Evolutionary conservation across 2,797 vertebrate species (phyloP).

Genomic region (Hoplostethus mediterraneus): DNA sequence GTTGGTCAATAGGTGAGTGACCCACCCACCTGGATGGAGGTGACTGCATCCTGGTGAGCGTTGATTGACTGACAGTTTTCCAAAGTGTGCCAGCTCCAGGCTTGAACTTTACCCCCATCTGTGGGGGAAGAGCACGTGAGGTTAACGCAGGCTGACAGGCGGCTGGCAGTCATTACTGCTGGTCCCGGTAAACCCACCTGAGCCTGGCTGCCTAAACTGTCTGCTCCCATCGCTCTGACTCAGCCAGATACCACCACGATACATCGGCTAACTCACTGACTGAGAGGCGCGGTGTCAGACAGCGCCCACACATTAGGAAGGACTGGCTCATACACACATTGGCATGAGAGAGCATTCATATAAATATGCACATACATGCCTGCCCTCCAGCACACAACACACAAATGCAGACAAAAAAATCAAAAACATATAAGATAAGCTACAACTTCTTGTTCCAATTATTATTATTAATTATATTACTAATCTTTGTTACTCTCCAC

Average conservation of each 20-base stretch:
- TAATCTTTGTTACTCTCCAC: neutral
- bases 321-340: neutral
- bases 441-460: constrained; percentile 18
- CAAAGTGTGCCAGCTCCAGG: constrained; percentile 86
- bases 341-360: constrained; percentile 11
- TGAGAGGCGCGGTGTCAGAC: constrained; percentile 38
- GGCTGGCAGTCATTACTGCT: constrained; percentile 71
- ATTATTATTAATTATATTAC: constrained; percentile 17
- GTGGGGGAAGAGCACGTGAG: constrained; percentile 69
- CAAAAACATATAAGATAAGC: constrained; percentile 3
- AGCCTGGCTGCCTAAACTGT: constrained; percentile 62
- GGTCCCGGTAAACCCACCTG: constrained; percentile 71
- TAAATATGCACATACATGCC: constrained; percentile 8
- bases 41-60: constrained; percentile 85
- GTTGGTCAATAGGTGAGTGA: constrained; percentile 32
- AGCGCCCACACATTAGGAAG: constrained; percentile 22
- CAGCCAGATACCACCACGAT: constrained; percentile 23
- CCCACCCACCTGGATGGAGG: constrained; percentile 85
- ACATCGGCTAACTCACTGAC: constrained; percentile 44
- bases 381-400: neutral
- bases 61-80: constrained; percentile 86
- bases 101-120: constrained; percentile 89
- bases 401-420: neutral
- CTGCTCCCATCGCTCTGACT: constrained; percentile 54
- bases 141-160: constrained; percentile 71